These are phyloP conservation scores for Eulemur macaco DNA, from an alignment of 2,113 vertebrate species.

Conservation along the genomic window DNA sequence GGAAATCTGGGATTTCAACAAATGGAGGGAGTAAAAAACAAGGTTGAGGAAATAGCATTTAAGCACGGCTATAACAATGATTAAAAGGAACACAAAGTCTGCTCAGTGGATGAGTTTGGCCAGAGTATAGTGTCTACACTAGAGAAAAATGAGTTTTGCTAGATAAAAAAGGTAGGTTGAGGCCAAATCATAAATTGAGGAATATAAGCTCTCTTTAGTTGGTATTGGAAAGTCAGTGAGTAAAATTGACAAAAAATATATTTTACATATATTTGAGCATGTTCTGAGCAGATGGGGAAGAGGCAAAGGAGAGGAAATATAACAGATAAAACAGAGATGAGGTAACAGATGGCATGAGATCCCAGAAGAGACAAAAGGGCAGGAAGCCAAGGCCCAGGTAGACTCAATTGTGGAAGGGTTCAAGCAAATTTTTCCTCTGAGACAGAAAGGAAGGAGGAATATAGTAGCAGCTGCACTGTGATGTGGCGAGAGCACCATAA, in stretches of 20 bases:
- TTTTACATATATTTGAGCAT: background rate
- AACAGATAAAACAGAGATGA: background rate
- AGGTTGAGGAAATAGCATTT: background rate
- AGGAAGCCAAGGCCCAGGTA: background rate
- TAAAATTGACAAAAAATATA: background rate
- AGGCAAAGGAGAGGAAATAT: background rate
- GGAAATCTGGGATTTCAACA: background rate
- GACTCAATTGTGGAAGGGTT: background rate
- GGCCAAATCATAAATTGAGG: background rate
- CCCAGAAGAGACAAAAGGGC: background rate
- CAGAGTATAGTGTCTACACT: background rate
- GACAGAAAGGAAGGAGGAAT: background rate
- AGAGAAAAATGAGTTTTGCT: background rate
- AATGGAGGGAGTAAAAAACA: background rate
- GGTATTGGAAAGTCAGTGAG: background rate
- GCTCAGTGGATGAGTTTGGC: background rate
- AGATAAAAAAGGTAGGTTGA: background rate
- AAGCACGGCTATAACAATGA: background rate
- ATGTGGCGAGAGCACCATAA: background rate
- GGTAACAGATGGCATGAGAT: constrained; percentile 6
- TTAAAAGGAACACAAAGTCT: background rate
- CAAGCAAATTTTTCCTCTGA: background rate
- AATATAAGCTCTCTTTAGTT: background rate
- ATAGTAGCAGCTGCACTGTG: background rate
- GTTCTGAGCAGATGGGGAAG: constrained; percentile 27